A percentile compares a stretch with the other conserved stretches of the same genome.
Conservation (phyloP, 2,797 vertebrate species). For the Trachops cirrhosus region DNA sequence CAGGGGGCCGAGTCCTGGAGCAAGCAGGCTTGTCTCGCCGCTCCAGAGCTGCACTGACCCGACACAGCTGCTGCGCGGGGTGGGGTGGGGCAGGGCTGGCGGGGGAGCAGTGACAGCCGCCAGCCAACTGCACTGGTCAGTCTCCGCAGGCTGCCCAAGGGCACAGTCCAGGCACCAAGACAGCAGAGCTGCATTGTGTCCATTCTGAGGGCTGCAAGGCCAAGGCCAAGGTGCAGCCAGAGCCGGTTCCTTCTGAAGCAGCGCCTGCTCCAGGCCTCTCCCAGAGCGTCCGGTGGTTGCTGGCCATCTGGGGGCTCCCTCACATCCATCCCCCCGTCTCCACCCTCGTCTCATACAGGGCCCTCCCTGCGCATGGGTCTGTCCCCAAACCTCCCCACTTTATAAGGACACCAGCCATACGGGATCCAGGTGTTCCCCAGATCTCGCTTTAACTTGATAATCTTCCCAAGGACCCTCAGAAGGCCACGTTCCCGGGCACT, state of each 20-base stretch:
- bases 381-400: neutral
- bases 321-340: fast-evolving
- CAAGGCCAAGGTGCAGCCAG: neutral
- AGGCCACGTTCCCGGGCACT: neutral
- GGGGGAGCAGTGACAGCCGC: too few relatives aligned
- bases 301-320: neutral
- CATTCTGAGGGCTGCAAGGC: too few relatives aligned
- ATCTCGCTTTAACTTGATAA: neutral
- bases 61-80: too few relatives aligned
- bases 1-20: neutral
- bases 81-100: too few relatives aligned
- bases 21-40: too few relatives aligned
- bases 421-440: neutral
- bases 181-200: too few relatives aligned
- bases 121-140: too few relatives aligned
- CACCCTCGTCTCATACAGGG: fast-evolving
- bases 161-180: too few relatives aligned
- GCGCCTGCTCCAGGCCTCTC: neutral
- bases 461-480: neutral
- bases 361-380: neutral
- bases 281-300: neutral
- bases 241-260: neutral
- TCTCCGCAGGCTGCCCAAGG: too few relatives aligned
- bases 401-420: neutral
- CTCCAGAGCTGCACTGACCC: too few relatives aligned